phyloP scores from a whole-genome alignment of 2,888 invertebrate genomes.

The Chrysolina oricalcia region DNA sequence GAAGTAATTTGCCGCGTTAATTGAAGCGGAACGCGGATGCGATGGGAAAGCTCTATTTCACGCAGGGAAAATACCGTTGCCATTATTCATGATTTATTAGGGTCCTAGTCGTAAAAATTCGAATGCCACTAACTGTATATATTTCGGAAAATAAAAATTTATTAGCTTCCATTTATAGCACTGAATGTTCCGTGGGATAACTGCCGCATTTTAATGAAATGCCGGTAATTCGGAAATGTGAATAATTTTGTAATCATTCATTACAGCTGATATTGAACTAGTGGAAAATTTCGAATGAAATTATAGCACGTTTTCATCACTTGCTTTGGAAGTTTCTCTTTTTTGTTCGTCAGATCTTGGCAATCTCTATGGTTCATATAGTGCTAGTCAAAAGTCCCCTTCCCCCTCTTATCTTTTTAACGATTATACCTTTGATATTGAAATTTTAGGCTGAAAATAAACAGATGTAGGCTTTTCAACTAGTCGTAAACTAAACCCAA shows the following conservation, averaged over 20 bases:
- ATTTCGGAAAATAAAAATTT: conserved; percentile 20
- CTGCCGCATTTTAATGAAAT: neutral
- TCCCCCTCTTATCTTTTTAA: too few species aligned
- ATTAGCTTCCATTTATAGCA: conserved; percentile 1
- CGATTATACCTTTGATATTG: too few species aligned
- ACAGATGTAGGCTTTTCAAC: too few species aligned
- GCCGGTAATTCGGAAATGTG: neutral
- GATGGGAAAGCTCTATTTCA: conserved; percentile 32
- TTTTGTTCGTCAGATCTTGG: too few species aligned
- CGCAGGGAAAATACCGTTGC: conserved; percentile 14
- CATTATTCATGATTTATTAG: conserved; percentile 31
- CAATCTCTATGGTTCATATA: too few species aligned
- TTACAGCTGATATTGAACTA: neutral
- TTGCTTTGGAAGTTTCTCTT: too few species aligned
- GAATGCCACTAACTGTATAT: conserved; percentile 21
- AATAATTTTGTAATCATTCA: neutral
- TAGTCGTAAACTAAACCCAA: too few species aligned
- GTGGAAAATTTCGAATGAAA: neutral
- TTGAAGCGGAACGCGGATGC: conserved; percentile 29
- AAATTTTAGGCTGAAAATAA: too few species aligned
- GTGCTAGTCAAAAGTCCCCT: too few species aligned
- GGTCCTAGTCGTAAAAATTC: conserved; percentile 24
- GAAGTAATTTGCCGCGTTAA: conserved; percentile 40
- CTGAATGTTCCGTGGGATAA: conserved; percentile 8
- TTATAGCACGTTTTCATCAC: neutral